These are phyloP conservation scores for Oxygymnocypris stewartii DNA, from an alignment of 2,113 vertebrate genomes.

Conservation along the genomic window DNA sequence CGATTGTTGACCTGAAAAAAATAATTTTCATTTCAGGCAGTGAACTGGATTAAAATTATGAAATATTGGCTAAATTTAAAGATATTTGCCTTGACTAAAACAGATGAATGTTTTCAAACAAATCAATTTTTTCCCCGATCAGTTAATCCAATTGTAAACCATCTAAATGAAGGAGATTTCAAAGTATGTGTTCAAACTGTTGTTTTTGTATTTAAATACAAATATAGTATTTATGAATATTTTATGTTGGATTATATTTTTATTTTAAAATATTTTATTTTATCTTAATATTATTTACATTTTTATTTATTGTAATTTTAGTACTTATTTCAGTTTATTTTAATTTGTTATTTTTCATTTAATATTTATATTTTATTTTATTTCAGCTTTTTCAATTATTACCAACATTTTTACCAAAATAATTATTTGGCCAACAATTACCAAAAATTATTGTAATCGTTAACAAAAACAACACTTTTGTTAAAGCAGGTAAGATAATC, in stretches of 20 bases:
- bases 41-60: not conserved
- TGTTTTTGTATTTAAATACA: not conserved
- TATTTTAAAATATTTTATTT: not conserved
- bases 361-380: not conserved
- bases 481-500: not conserved
- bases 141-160: no score
- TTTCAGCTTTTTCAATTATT: not conserved
- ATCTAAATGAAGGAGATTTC: no score
- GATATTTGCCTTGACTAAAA: not conserved
- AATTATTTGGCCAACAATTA: not conserved
- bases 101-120: no score
- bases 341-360: not conserved
- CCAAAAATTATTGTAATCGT: not conserved
- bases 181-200: no score
- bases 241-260: not conserved
- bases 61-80: not conserved
- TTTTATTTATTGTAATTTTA: not conserved
- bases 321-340: not conserved
- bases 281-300: not conserved
- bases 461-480: not conserved
- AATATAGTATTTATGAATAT: not conserved
- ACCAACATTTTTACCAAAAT: not conserved
- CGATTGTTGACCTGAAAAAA: not conserved
- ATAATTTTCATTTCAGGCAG: not conserved
- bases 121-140: no score